Conservation (phyloP, 2,113 vertebrate genomes). For the Coregonus clupeaformis region DNA sequence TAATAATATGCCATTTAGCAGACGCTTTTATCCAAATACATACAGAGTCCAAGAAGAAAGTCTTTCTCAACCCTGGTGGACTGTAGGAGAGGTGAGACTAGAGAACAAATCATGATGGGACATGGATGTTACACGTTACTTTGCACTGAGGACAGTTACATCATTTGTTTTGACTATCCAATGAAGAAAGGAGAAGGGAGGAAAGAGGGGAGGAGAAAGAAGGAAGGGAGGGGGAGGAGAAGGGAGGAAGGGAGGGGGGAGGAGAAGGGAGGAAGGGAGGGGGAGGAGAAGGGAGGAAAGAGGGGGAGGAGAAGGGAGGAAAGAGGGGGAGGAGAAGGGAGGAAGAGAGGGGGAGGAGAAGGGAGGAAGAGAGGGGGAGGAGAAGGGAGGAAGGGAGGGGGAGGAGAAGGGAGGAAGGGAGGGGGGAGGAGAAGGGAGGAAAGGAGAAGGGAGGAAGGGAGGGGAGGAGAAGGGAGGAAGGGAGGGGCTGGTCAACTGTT, state of each 20-base stretch:
- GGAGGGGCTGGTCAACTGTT: too few species aligned
- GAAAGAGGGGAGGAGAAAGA: background rate
- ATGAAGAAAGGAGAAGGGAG: too few species aligned
- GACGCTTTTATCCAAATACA: too few species aligned
- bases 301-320: background rate
- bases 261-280: conserved; percentile 11
- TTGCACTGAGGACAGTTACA: conserved; percentile 49
- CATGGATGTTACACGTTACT: conserved; percentile 32
- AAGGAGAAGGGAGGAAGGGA: background rate
- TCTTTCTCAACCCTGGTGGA: background rate
- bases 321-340: too few species aligned
- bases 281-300: background rate
- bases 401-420: background rate
- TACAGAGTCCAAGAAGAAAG: too few species aligned
- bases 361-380: conserved; percentile 3
- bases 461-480: conserved; percentile 10
- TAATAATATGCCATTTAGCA: too few species aligned
- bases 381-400: background rate
- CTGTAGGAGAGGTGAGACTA: conserved; percentile 6
- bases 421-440: conserved; percentile 6
- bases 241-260: background rate
- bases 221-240: conserved; percentile 1
- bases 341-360: too few species aligned
- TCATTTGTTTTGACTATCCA: conserved; percentile 9
- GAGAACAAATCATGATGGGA: conserved; percentile 45